Evolutionary conservation across 2,113 vertebrate species (phyloP).

Genomic region (human (Homo sapiens)): GRCh38 chr3:167560501-167561000

Average conservation of each 20-base stretch:
- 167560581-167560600: not conserved
- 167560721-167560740: not conserved
- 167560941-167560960: not conserved
- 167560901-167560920: not conserved
- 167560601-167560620: not conserved
- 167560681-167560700: not conserved
- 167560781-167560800: not conserved
- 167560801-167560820: slow-evolving; percentile 29
- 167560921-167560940: not conserved
- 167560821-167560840: not conserved
- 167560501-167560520: not conserved
- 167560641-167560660: not conserved
- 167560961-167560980: not conserved
- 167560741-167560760: not conserved
- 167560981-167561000: not conserved
- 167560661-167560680: slow-evolving; percentile 47
- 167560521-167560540: slow-evolving; percentile 24
- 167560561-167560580: not conserved
- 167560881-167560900: not conserved
- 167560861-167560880: not conserved
- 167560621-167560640: slow-evolving; percentile 30
- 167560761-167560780: not conserved
- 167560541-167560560: slow-evolving; percentile 22
- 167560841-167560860: not conserved
- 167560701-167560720: not conserved